Conservation (phyloP, 1,140 invertebrate genomes). For the Brachionus paranguensis region DNA sequence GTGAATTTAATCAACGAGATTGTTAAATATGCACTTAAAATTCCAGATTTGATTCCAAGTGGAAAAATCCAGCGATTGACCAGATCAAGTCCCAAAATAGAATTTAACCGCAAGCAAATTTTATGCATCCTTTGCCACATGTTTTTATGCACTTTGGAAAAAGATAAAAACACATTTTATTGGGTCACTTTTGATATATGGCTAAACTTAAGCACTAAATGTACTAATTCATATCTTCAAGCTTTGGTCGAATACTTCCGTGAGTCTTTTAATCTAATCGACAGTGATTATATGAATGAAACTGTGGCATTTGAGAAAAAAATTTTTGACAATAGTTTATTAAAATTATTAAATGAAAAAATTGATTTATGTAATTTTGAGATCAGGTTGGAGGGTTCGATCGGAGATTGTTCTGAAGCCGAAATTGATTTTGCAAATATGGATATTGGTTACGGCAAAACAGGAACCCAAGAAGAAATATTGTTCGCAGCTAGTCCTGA, state of each 20-base stretch:
- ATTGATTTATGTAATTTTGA: not conserved
- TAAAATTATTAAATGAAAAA: not conserved
- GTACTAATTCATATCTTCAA: not conserved
- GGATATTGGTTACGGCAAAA: constrained; percentile 28
- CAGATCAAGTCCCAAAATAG: not conserved
- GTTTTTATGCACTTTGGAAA: constrained; percentile 32
- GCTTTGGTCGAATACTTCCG: constrained; percentile 13
- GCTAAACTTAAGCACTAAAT: not conserved
- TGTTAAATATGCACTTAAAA: not conserved
- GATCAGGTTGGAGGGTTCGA: not conserved
- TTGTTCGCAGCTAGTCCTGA: constrained; percentile 20
- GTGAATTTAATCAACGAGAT: not conserved
- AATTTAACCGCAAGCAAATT: not conserved
- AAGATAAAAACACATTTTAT: not conserved
- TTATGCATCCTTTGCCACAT: constrained; percentile 31
- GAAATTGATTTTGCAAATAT: constrained; percentile 39
- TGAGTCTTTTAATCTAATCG: not conserved
- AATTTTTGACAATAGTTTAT: not conserved
- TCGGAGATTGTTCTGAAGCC: not conserved
- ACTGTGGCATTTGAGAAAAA: not conserved
- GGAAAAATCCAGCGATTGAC: not conserved
- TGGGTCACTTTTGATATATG: constrained; percentile 30
- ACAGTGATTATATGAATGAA: not conserved
- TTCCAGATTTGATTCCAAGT: not conserved
- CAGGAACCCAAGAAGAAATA: constrained; percentile 37